Evolutionary conservation across 2,113 vertebrate genomes (phyloP).

Genomic region (Myxocyprinus asiaticus): DNA sequence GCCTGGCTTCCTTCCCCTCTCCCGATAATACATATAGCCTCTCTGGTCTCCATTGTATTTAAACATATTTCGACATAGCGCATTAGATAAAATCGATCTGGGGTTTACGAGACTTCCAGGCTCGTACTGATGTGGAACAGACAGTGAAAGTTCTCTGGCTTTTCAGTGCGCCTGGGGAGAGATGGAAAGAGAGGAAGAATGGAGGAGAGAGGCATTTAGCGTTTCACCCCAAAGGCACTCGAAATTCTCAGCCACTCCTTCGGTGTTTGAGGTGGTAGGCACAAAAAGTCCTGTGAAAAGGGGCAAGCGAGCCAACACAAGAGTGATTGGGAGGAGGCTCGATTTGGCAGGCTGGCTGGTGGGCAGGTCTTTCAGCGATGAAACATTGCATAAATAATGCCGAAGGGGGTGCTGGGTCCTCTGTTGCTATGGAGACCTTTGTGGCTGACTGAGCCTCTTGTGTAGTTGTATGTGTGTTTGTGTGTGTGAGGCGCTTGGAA

Average conservation of each 20-base stretch:
- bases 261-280: conserved; percentile 24
- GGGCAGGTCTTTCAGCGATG: conserved; percentile 72
- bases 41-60: conserved; percentile 24
- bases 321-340: conserved; percentile 54
- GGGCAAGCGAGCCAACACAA: conserved; percentile 27
- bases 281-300: conserved; percentile 42
- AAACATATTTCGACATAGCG: conserved; percentile 26
- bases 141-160: conserved; percentile 29
- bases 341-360: conserved; percentile 63
- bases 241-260: conserved; percentile 20
- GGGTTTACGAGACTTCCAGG: conserved; percentile 11
- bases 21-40: neutral
- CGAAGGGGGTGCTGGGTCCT: conserved; percentile 68
- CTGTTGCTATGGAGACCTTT: conserved; percentile 85
- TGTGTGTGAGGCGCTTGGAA: conserved; percentile 62
- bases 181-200: conserved; percentile 1
- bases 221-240: conserved; percentile 35
- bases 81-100: conserved; percentile 35
- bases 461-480: conserved; percentile 51
- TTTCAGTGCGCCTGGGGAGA: conserved; percentile 22
- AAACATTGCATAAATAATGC: conserved; percentile 77
- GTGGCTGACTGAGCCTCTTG: conserved; percentile 77
- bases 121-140: conserved; percentile 27
- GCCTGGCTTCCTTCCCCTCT: neutral
- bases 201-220: conserved; percentile 20